Evolutionary conservation across 2,888 invertebrate genomes (phyloP).

Genomic region (Pammene aurita): DNA sequence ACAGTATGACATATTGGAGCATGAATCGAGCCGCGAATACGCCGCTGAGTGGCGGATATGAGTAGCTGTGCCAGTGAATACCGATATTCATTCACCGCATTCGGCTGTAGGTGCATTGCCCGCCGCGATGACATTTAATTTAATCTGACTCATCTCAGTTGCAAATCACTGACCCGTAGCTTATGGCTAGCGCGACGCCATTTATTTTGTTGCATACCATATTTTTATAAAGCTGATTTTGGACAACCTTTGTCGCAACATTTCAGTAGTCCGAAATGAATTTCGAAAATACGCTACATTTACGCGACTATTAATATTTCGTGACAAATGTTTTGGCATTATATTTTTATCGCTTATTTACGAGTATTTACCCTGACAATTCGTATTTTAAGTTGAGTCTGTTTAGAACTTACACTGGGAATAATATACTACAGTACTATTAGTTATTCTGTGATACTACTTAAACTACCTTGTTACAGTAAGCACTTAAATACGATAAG

Average conservation of each 20-base stretch:
- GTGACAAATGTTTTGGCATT: neutral
- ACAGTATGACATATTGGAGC: constrained; percentile 41
- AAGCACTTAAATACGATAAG: constrained; percentile 4
- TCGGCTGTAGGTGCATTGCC: constrained; percentile 62
- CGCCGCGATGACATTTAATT: constrained; percentile 73
- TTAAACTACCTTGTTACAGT: constrained; percentile 1
- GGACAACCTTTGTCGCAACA: constrained; percentile 33
- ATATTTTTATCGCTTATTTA: neutral
- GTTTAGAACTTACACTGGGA: too few species aligned
- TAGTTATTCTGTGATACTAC: too few species aligned
- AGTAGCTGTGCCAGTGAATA: constrained; percentile 56
- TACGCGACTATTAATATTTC: constrained; percentile 15
- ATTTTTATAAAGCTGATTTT: constrained; percentile 36
- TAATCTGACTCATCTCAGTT: constrained; percentile 66
- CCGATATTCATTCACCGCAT: constrained; percentile 62
- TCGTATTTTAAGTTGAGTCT: neutral
- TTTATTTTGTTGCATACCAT: constrained; percentile 45
- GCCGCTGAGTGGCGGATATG: constrained; percentile 50
- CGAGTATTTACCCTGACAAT: neutral
- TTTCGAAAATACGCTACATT: constrained; percentile 2
- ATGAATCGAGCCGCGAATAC: constrained; percentile 36
- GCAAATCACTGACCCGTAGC: constrained; percentile 61
- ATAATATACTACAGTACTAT: too few species aligned
- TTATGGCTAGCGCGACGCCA: constrained; percentile 48
- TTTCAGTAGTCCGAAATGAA: constrained; percentile 6